Evolutionary conservation across 2,888 invertebrate genomes (phyloP).

Genomic region (Willowsia nigromaculata): DNA sequence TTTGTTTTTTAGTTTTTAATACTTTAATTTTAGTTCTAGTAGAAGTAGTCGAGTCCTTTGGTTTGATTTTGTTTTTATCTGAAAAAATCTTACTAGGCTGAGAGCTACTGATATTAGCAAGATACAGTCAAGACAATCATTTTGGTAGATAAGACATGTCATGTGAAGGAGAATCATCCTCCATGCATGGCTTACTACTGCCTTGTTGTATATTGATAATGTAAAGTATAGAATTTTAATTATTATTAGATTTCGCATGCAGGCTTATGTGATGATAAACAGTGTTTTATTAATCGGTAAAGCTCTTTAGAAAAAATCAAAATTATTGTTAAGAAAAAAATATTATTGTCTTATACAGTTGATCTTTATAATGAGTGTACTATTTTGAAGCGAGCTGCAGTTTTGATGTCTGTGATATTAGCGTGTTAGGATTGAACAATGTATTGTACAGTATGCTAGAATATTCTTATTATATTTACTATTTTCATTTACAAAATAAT

Average conservation of each 20-base stretch:
- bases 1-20: conserved; percentile 34
- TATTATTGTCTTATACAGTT: neutral
- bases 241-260: conserved; percentile 45
- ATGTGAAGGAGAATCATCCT: conserved; percentile 13
- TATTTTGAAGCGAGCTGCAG: conserved; percentile 16
- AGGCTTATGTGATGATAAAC: conserved; percentile 31
- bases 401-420: conserved; percentile 57
- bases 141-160: conserved; percentile 7
- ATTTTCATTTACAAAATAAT: conserved; percentile 50
- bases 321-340: too few relatives aligned
- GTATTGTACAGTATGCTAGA: conserved; percentile 38
- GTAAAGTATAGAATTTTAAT: conserved; percentile 15
- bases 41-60: conserved; percentile 31
- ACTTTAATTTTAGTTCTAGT: conserved; percentile 41
- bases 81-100: conserved; percentile 42
- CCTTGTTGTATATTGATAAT: conserved; percentile 47
- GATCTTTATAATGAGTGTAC: neutral
- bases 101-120: conserved; percentile 62
- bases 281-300: too few relatives aligned
- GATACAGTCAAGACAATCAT: conserved; percentile 67
- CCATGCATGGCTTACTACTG: conserved; percentile 15
- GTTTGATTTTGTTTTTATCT: conserved; percentile 34
- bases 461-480: conserved; percentile 22
- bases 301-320: too few relatives aligned
- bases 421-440: conserved; percentile 33